These are phyloP conservation scores for Salvelinus fontinalis DNA, from an alignment of 2,113 vertebrate genomes.

Conservation along the genomic window DNA sequence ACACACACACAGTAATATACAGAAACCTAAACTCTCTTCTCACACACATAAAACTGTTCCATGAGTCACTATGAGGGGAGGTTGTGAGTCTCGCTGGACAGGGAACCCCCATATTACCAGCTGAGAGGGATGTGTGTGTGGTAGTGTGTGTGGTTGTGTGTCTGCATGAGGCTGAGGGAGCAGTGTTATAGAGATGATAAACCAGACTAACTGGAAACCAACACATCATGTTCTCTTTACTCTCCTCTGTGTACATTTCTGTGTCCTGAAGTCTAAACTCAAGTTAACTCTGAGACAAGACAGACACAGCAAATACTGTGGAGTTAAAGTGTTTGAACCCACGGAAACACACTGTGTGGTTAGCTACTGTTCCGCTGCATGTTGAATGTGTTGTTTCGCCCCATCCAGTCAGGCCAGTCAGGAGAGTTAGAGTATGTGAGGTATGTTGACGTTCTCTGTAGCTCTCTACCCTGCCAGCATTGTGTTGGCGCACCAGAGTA, in stretches of 20 bases:
- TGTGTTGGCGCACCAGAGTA: background rate
- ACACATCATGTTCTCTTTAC: conserved; percentile 30
- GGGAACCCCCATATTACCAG: conserved; percentile 3
- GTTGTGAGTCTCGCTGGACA: conserved; percentile 26
- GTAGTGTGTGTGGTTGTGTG: background rate
- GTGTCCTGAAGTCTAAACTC: conserved; percentile 19
- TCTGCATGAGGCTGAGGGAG: conserved; percentile 45
- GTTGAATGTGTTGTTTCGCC: background rate
- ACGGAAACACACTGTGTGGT: conserved; percentile 4
- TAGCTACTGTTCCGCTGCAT: background rate
- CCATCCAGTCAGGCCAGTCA: background rate
- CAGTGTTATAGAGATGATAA: conserved; percentile 38
- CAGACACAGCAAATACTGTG: conserved; percentile 11
- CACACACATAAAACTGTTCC: background rate
- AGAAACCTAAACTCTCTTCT: too few relatives aligned
- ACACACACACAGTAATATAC: background rate
- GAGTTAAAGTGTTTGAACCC: conserved; percentile 10
- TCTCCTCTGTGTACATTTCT: background rate
- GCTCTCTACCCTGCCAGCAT: background rate
- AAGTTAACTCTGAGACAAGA: conserved; percentile 13
- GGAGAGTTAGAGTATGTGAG: background rate
- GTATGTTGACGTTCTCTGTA: background rate
- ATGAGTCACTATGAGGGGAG: conserved; percentile 9
- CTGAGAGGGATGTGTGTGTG: too few relatives aligned
- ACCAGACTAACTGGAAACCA: conserved; percentile 26